phyloP scores from a whole-genome alignment of 92 coral and sea anemone genomes.

The Epizoanthus stellaris region DNA sequence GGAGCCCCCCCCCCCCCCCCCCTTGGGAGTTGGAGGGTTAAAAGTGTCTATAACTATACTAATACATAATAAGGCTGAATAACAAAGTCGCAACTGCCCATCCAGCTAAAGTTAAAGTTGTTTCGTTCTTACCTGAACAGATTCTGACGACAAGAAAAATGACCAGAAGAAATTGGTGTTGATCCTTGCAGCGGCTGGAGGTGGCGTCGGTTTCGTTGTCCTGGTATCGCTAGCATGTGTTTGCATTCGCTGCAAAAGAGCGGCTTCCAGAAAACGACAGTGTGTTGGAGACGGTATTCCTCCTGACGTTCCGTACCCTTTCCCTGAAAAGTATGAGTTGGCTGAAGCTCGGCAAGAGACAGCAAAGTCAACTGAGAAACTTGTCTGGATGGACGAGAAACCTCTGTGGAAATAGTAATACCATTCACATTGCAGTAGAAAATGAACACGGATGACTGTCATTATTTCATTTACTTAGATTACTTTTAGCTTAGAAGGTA shows the following conservation, averaged over 20 bases:
- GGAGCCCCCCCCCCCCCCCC: too few relatives aligned
- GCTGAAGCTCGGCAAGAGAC: neutral
- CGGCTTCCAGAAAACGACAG: too few relatives aligned
- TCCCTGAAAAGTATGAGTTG: neutral
- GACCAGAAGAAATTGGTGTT: neutral
- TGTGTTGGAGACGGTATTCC: neutral
- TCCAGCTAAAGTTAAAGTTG: neutral
- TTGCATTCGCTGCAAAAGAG: neutral
- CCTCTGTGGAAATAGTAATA: neutral
- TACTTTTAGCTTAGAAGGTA: too few relatives aligned
- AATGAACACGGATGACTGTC: neutral
- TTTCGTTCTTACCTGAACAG: neutral
- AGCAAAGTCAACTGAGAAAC: conserved; percentile 9
- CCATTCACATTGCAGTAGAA: neutral
- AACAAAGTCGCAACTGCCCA: neutral
- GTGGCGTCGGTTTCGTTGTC: neutral
- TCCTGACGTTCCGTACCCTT: neutral
- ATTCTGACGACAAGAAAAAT: neutral
- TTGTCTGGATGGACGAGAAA: neutral
- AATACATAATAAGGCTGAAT: too few relatives aligned
- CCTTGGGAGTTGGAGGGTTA: too few relatives aligned
- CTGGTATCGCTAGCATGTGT: neutral
- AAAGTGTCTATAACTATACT: too few relatives aligned
- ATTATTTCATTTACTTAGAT: too few relatives aligned
- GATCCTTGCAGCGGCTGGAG: neutral